Evolutionary conservation across 2,113 vertebrate genomes (phyloP).

Genomic region (Corythornis madagascariensis): DNA sequence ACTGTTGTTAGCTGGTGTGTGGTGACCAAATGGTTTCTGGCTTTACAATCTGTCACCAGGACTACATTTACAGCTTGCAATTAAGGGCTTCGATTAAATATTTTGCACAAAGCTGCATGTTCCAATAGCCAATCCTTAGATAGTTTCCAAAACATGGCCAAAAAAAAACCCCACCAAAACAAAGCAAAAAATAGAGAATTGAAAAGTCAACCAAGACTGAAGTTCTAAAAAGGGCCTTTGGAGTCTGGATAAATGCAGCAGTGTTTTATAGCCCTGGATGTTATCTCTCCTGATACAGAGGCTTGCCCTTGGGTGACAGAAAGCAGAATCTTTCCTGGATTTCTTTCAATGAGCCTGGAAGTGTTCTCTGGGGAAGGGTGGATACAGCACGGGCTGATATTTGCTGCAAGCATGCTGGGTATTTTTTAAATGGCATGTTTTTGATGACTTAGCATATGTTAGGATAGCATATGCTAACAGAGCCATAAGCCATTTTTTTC

Average conservation of each 20-base stretch:
- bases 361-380: background rate
- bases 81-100: constrained; percentile 58
- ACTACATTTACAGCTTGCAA: constrained; percentile 55
- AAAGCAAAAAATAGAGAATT: background rate
- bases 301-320: constrained; percentile 45
- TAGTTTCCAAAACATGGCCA: background rate
- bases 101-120: constrained; percentile 15
- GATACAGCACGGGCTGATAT: background rate
- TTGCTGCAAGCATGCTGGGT: background rate
- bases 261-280: background rate
- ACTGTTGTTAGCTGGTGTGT: background rate
- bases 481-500: background rate
- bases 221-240: constrained; percentile 17
- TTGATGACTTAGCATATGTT: constrained; percentile 45
- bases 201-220: constrained; percentile 9
- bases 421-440: constrained; percentile 38
- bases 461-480: background rate
- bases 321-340: constrained; percentile 36
- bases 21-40: constrained; percentile 60
- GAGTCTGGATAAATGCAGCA: background rate
- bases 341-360: constrained; percentile 45
- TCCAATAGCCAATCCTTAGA: background rate
- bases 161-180: background rate
- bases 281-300: constrained; percentile 40
- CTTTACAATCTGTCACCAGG: constrained; percentile 47